Evolutionary conservation across 2,113 vertebrate genomes (phyloP).

Genomic region (Marmota monax): DNA sequence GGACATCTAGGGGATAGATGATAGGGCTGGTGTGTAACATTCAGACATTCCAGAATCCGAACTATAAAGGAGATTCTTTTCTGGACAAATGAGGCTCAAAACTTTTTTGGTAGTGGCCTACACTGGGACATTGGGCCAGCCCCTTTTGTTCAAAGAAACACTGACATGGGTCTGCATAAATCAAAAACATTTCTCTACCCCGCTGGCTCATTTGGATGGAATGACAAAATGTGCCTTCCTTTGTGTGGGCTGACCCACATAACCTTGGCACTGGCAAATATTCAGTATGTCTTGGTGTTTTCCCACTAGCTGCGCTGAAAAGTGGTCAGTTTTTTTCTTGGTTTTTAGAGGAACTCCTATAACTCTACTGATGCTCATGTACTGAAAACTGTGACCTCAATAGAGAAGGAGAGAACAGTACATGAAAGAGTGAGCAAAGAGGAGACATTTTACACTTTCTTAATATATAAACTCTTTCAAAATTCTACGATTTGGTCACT

Average conservation of each 20-base stretch:
- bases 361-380: neutral
- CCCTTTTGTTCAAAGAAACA: conserved; percentile 42
- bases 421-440: neutral
- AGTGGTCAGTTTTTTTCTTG: neutral
- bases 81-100: neutral
- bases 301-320: neutral
- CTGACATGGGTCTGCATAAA: neutral
- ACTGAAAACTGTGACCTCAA: conserved; percentile 15
- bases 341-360: conserved; percentile 14
- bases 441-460: neutral
- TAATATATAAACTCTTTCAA: neutral
- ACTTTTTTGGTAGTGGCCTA: neutral
- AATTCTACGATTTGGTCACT: neutral
- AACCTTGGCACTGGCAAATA: neutral
- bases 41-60: neutral
- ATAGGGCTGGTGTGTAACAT: neutral
- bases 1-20: neutral
- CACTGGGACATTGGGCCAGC: neutral
- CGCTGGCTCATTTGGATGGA: neutral
- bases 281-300: conserved; percentile 27
- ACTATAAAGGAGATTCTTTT: conserved; percentile 5
- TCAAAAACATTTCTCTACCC: neutral
- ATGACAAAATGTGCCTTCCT: conserved; percentile 19
- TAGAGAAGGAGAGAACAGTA: neutral
- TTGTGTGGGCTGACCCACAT: neutral